Evolutionary conservation across 2,888 invertebrate species (phyloP), one percentile per base, ranked within the genome.

Genomic region (Plebejus argus): DNA sequence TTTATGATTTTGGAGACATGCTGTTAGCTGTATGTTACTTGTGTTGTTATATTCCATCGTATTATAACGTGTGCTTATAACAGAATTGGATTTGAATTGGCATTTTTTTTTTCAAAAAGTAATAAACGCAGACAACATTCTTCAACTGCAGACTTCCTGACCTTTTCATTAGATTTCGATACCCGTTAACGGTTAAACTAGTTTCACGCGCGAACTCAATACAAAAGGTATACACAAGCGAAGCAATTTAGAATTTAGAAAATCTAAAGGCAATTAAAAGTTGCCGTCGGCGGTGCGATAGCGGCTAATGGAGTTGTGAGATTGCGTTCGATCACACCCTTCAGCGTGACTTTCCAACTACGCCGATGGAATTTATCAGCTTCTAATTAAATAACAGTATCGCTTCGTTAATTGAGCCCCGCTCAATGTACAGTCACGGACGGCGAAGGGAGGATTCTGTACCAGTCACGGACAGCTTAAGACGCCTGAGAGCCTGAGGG

Each of bases 211-310:
- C 66, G 66, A 66, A 66, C 66, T 15, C 15, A 66, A 33, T 18
- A 66, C 66, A 66, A 33, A 66, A 23, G 66, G 49, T 53, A n/a
- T n/a, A 72, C 49, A 72, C 45, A 72, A 23, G 72, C 20, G 20
- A 49, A 72, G 45, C 49, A 45, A 72, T 45, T 72, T 49, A 45
- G 72, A 45, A 72, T 45, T 72, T 49, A 45, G 72, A 72, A 72
- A 72, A 72, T 72, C 20, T 45, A 45, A 72, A 72, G 45, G 72
- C 72, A 72, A 72, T 72, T 72, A 72, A 72, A 72, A 72, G 49
- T 72, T 72, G 45, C 45, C 45, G 72, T 45, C 45, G 45, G 72
- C 72, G 23, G 45, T 45, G 72, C 45, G 72, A 72, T 66, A 66
- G 66, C 72, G 45, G 72, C 12, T 45, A 72, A 45, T 72, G 45